Conservation (phyloP, 2,113 vertebrate species). For the Bagarius yarrelli region DNA sequence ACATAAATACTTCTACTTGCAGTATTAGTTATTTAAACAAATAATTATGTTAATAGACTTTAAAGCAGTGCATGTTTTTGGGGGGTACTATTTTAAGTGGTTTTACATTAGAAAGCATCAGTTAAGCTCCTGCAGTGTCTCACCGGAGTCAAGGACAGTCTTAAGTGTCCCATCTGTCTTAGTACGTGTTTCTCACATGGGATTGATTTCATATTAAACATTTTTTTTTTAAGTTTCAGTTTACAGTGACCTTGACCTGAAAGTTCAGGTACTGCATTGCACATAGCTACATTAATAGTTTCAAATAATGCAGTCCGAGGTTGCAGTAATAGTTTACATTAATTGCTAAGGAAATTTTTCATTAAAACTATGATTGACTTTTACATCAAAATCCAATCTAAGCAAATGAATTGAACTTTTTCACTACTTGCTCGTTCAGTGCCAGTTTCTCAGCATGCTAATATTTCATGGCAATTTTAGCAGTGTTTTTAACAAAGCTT, state of each 20-base stretch:
- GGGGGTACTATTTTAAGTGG: not conserved
- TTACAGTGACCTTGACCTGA: conserved; percentile 1
- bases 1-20: not conserved
- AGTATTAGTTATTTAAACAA: not conserved
- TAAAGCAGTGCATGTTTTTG: not conserved
- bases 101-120: not conserved
- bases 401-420: not conserved
- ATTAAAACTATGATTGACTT: not conserved
- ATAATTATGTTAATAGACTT: not conserved
- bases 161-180: conserved; percentile 13
- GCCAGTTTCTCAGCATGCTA: not conserved
- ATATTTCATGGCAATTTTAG: not conserved
- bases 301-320: not conserved
- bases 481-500: conserved; percentile 37
- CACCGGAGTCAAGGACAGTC: conserved; percentile 2
- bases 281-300: not conserved
- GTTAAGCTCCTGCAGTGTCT: not conserved
- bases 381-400: not conserved
- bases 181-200: not conserved
- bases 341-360: not conserved
- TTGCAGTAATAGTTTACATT: not conserved
- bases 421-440: not conserved
- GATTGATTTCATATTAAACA: not conserved
- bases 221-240: not conserved
- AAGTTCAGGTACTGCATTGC: not conserved